phyloP scores from a whole-genome alignment of 2,888 invertebrate species.

The Agapetus fuscipes region DNA sequence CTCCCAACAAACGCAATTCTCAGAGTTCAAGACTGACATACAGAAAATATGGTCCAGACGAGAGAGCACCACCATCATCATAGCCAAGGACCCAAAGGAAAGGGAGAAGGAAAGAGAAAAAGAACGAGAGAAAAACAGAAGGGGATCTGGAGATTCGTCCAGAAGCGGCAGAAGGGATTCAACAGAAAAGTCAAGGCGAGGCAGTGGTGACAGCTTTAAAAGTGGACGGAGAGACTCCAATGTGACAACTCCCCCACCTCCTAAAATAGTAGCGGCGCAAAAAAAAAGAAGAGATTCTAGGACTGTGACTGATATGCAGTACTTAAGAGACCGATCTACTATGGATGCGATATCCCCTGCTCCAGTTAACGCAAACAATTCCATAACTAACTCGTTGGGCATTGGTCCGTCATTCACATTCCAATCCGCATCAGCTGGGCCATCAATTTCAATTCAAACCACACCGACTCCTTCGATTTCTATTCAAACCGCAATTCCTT shows the following conservation, averaged over 20 bases:
- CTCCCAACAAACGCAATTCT: slow-evolving; percentile 54
- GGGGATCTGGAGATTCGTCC: slow-evolving; percentile 53
- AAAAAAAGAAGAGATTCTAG: slow-evolving; percentile 51
- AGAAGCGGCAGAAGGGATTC: slow-evolving; percentile 25
- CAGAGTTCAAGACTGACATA: slow-evolving; percentile 62
- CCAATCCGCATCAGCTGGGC: slow-evolving; percentile 10
- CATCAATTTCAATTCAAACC: slow-evolving; percentile 12
- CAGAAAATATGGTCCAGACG: slow-evolving; percentile 60
- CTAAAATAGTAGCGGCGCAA: slow-evolving; percentile 54
- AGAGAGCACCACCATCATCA: slow-evolving; percentile 50
- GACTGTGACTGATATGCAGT: slow-evolving; percentile 41
- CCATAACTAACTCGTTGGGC: slow-evolving; percentile 1
- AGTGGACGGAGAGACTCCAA: slow-evolving; percentile 62
- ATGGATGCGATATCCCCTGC: slow-evolving; percentile 12
- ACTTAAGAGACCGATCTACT: slow-evolving; percentile 26
- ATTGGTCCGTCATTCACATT: slow-evolving; percentile 7
- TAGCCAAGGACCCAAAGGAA: slow-evolving; percentile 31
- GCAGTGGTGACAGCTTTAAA: slow-evolving; percentile 59
- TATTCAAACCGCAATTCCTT: slow-evolving; percentile 25
- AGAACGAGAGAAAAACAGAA: slow-evolving; percentile 29
- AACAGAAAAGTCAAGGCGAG: slow-evolving; percentile 43
- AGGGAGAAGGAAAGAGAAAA: slow-evolving; percentile 31
- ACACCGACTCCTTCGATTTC: slow-evolving; percentile 13
- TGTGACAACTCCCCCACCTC: slow-evolving; percentile 44
- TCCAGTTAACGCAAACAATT: neutral